phyloP scores from a whole-genome alignment of 2,888 invertebrate species.

The Drosophila heteroneura region DNA sequence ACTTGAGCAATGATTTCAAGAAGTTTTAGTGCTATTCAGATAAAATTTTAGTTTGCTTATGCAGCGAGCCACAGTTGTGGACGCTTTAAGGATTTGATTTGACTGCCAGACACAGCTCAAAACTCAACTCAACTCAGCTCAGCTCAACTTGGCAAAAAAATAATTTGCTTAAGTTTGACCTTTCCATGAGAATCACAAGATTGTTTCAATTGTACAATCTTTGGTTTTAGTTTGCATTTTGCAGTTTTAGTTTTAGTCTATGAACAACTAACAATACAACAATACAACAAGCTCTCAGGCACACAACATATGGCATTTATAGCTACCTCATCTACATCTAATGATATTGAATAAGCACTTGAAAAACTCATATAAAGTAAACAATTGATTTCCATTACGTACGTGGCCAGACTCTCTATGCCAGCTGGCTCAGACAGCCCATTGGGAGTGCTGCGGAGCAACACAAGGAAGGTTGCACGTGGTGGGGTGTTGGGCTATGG shows the following conservation, averaged over 20 bases:
- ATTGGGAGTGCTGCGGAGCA: conserved; percentile 18
- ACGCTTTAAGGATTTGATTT: conserved; percentile 27
- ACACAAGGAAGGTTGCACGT: neutral
- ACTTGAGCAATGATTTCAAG: conserved; percentile 49
- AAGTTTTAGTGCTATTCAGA: conserved; percentile 29
- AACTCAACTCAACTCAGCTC: neutral
- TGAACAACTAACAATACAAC: conserved; percentile 8
- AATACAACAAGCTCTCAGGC: conserved; percentile 9
- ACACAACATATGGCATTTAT: conserved; percentile 40
- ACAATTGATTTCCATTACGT: conserved; percentile 78
- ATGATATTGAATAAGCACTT: conserved; percentile 80
- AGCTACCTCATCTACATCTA: conserved; percentile 66
- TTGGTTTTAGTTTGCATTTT: conserved; percentile 3
- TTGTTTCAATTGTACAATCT: conserved; percentile 9
- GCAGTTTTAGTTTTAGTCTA: conserved; percentile 10
- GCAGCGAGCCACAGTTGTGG: conserved; percentile 9
- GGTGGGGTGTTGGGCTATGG: neutral
- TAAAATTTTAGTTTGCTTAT: conserved; percentile 38
- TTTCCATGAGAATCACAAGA: conserved; percentile 10
- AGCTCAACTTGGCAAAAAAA: conserved; percentile 39
- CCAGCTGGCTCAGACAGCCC: conserved; percentile 22
- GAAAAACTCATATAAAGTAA: conserved; percentile 79
- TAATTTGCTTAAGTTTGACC: conserved; percentile 52
- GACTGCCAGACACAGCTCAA: conserved; percentile 21
- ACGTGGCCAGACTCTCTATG: conserved; percentile 52